phyloP scores from a whole-genome alignment of 1,140 invertebrate species.

The Aricia agestis region DNA sequence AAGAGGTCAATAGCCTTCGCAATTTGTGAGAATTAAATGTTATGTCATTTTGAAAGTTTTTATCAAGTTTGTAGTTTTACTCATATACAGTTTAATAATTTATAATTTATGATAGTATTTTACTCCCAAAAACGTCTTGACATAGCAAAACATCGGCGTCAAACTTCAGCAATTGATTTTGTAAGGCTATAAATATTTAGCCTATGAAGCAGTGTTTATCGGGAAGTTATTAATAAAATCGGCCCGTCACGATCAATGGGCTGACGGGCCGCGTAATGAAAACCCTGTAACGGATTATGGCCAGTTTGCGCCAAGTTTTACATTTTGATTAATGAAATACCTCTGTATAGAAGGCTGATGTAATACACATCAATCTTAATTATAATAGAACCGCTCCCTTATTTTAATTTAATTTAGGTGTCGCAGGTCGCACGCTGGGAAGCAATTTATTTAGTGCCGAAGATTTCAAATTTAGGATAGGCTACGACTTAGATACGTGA shows the following conservation, averaged over 20 bases:
- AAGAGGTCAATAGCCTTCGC: too few relatives aligned
- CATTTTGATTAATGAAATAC: slow-evolving; percentile 15
- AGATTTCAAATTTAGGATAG: too few relatives aligned
- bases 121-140: too few relatives aligned
- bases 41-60: too few relatives aligned
- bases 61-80: too few relatives aligned
- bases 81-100: too few relatives aligned
- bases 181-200: too few relatives aligned
- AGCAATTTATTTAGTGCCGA: neutral
- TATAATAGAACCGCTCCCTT: neutral
- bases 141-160: too few relatives aligned
- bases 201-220: neutral
- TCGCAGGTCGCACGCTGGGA: neutral
- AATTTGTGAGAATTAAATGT: too few relatives aligned
- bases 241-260: neutral
- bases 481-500: too few relatives aligned
- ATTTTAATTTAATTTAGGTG: neutral
- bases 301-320: slow-evolving; percentile 7
- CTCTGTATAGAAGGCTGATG: neutral
- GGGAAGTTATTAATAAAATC: slow-evolving; percentile 7
- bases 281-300: slow-evolving; percentile 10
- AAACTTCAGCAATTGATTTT: too few relatives aligned
- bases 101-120: too few relatives aligned
- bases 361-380: neutral
- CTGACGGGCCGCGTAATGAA: neutral